Evolutionary conservation across 1,140 invertebrate species (phyloP).

Genomic region (Schlechtendalia chinensis): DNA sequence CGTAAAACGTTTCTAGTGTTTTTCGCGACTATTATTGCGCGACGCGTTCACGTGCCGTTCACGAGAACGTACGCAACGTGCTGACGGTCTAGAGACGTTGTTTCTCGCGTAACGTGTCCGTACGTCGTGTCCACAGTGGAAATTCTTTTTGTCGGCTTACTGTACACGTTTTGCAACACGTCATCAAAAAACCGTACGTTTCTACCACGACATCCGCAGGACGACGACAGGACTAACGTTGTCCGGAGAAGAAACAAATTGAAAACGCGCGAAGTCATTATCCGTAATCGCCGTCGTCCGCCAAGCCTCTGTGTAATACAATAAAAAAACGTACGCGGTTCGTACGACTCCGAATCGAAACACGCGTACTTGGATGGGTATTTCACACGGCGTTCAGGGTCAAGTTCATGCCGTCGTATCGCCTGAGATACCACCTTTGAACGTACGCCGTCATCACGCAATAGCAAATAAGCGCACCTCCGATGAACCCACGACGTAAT

Average conservation of each 20-base stretch:
- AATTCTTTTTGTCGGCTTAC: no score
- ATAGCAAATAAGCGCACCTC: neutral
- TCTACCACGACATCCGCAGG: no score
- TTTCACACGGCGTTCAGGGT: neutral
- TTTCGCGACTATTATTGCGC: no score
- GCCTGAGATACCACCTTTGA: neutral
- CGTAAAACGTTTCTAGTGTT: no score
- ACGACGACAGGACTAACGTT: no score
- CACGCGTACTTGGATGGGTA: neutral
- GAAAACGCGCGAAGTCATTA: neutral
- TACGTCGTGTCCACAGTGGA: no score
- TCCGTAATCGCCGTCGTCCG: neutral
- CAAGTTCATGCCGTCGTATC: neutral
- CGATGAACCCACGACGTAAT: no score
- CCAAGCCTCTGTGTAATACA: neutral
- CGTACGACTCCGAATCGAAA: slow-evolving; percentile 7
- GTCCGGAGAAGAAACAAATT: neutral
- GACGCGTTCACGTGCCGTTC: no score
- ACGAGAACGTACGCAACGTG: no score
- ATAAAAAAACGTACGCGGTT: neutral
- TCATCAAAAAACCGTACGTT: neutral
- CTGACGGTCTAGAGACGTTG: no score
- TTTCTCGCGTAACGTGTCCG: no score
- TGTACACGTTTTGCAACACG: neutral
- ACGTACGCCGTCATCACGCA: neutral